Percentiles rank a stretch among this genome's conserved stretches.
Evolutionary conservation across 2,888 invertebrate species (phyloP).

Genomic region (Galerucella pusilla): DNA sequence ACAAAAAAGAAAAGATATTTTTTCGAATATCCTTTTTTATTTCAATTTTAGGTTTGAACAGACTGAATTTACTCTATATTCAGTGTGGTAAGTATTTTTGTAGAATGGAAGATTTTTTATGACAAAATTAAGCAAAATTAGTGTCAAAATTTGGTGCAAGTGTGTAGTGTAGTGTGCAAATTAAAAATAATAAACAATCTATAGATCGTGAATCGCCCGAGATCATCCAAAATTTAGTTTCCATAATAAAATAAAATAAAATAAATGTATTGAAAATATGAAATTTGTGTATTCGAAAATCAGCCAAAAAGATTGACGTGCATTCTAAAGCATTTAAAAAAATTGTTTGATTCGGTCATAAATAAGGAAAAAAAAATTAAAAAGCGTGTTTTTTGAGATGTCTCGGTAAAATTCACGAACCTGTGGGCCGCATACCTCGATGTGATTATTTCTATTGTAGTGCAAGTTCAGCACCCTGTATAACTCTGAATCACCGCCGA

Average conservation of each 20-base stretch:
- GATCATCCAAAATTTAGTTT: conserved; percentile 37
- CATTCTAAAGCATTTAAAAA: not conserved
- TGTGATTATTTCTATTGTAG: conserved; percentile 97
- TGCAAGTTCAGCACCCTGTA: conserved; percentile 98
- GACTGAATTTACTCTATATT: not conserved
- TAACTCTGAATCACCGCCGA: conserved; percentile 95
- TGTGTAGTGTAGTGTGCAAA: conserved; percentile 4
- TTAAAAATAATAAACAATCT: conserved; percentile 36
- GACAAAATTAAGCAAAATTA: too few species aligned
- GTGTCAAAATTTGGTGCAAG: not conserved
- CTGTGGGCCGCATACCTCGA: conserved; percentile 85
- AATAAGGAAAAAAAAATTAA: conserved; percentile 37
- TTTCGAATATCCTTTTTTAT: too few species aligned
- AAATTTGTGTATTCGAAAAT: not conserved
- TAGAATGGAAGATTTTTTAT: too few species aligned
- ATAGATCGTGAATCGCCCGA: conserved; percentile 48
- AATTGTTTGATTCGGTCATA: not conserved
- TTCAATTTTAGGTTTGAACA: too few species aligned
- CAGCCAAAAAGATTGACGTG: not conserved
- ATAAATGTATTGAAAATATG: not conserved
- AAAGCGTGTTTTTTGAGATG: conserved; percentile 49
- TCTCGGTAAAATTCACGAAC: conserved; percentile 68
- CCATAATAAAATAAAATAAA: not conserved
- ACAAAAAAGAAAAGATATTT: too few species aligned
- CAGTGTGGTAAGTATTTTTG: conserved; percentile 11